These are phyloP conservation scores for Bactericera cockerelli DNA, from an alignment of 1,140 invertebrate species.

Conservation along the genomic window DNA sequence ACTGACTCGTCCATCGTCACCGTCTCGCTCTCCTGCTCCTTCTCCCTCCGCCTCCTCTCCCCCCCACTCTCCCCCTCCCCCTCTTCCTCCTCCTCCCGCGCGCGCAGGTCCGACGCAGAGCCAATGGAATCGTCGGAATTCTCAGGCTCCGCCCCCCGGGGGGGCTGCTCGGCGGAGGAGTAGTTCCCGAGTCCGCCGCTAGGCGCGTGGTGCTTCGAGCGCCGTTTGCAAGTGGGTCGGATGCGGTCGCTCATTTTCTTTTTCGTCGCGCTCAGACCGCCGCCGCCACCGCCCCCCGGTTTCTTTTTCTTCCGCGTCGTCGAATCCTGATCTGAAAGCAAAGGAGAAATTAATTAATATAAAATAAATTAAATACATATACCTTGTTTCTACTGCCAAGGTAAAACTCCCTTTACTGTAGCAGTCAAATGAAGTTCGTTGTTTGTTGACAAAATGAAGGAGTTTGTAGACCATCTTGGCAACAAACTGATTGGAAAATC, in stretches of 20 bases:
- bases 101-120: slow-evolving; percentile 51
- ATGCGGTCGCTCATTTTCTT: neutral
- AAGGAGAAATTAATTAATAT: too few species aligned
- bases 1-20: slow-evolving; percentile 50
- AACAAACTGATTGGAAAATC: too few species aligned
- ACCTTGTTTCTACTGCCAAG: too few species aligned
- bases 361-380: too few species aligned
- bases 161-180: neutral
- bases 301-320: slow-evolving; percentile 26
- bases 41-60: slow-evolving; percentile 20
- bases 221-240: too few species aligned
- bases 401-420: too few species aligned
- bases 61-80: slow-evolving; percentile 38
- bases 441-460: too few species aligned
- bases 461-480: too few species aligned
- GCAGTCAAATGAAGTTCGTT: too few species aligned
- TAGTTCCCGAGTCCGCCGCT: neutral
- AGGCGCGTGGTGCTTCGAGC: neutral
- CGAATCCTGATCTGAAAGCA: neutral
- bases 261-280: too few species aligned
- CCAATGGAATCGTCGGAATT: slow-evolving; percentile 54
- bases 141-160: slow-evolving; percentile 29
- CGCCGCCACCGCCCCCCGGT: slow-evolving; percentile 25
- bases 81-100: slow-evolving; percentile 37
- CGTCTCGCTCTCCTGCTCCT: slow-evolving; percentile 26